Base-by-base conservation (phyloP, 2,113 vertebrate genomes). In the human (Homo sapiens) region DNA sequence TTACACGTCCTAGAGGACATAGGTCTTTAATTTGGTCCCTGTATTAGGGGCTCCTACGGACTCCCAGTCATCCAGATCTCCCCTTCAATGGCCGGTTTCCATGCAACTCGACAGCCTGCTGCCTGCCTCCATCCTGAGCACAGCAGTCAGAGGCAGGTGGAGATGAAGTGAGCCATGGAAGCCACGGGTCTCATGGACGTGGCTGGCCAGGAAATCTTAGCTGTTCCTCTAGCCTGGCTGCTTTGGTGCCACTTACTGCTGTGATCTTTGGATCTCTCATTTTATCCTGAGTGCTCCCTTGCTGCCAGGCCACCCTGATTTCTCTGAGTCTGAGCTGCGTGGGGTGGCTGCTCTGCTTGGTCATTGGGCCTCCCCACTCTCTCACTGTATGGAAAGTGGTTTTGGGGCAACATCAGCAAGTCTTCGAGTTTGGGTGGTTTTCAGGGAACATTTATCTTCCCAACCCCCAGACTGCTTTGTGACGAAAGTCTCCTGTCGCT, bases 1-100 rank as follows among this genome's bases (percentile, higher is more conserved):
- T 4, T 32, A 0, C 14, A 18, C 0, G 1, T n/a, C 78, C 14
- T 8, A 32, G 27, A n/a, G 57, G 75, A 38, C 9, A 6, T 23
- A 16, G 81, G 35, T 23, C 72, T 84, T 23, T 27, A 76, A 5
- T 32, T 0, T 0, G 55, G 12, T 17, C 72, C 6, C 30, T 43
- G 18, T 20, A 12, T 57, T 68, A 59, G 66, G 22, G 86, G 10
- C 13, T 35, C n/a, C 40, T 14, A 52, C 17, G 61, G 16, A 68
- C 55, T 61, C 64, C 48, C 14, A 6, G 1, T 40, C 30, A 25
- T 64, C 38, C 12, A 5, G 73, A 6, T 23, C 32, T 32, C 4
- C 38, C 32, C 64, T 66, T 35, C 23, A 1, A 0, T 10, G 61
- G 80, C 23, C 10, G 23, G 45, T 55, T 88, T 72, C 61, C n/a